These are phyloP conservation scores for Magallana ariakensis DNA, from an alignment of 1,140 invertebrate species.

Conservation along the genomic window DNA sequence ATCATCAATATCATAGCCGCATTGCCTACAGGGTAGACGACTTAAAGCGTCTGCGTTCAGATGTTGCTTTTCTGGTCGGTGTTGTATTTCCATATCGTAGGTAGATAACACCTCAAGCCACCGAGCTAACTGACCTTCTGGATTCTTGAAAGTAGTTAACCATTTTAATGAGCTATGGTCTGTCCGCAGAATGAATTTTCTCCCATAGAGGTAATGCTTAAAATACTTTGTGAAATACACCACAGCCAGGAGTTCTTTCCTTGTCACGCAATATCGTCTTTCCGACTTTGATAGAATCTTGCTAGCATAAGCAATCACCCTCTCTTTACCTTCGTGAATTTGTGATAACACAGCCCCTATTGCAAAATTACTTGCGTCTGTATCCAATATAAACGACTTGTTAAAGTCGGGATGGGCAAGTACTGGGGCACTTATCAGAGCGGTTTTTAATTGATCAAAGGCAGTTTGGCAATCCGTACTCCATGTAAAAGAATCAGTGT, in stretches of 20 bases:
- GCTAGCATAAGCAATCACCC: constrained; percentile 37
- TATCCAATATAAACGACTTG: constrained; percentile 47
- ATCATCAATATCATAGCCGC: neutral
- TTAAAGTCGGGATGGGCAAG: constrained; percentile 42
- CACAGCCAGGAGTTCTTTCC: constrained; percentile 52
- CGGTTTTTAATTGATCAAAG: constrained; percentile 47
- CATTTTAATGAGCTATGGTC: constrained; percentile 14
- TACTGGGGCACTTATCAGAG: constrained; percentile 46
- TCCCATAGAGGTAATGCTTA: neutral
- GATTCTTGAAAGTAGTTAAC: constrained; percentile 6
- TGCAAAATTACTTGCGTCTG: constrained; percentile 31
- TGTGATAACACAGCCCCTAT: constrained; percentile 68
- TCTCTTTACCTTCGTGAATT: constrained; percentile 49
- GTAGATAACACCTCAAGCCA: constrained; percentile 64
- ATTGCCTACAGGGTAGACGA: constrained; percentile 38
- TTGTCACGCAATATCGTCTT: constrained; percentile 45
- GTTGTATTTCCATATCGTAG: constrained; percentile 63
- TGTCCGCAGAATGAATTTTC: neutral
- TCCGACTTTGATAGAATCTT: constrained; percentile 39
- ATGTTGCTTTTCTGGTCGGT: constrained; percentile 61
- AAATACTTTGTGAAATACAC: constrained; percentile 41
- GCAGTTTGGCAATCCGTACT: constrained; percentile 26
- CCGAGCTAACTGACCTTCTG: constrained; percentile 41
- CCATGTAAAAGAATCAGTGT: constrained; percentile 28
- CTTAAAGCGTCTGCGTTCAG: constrained; percentile 65